Percentiles rank a stretch among this genome's conserved stretches.
Evolutionary conservation across 2,797 vertebrate species (phyloP).

Genomic region (Dicrostonyx torquatus): DNA sequence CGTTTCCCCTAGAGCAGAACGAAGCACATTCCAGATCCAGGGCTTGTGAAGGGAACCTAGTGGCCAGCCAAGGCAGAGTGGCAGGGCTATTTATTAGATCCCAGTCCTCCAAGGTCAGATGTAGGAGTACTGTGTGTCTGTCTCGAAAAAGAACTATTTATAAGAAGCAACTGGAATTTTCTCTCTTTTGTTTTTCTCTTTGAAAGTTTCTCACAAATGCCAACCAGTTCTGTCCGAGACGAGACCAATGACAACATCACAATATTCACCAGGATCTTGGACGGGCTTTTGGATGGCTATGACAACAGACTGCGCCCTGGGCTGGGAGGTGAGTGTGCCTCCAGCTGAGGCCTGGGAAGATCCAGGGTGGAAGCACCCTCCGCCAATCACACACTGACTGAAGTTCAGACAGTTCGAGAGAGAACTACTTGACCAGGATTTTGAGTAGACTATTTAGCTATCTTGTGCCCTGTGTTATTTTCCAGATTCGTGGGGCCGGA

Average conservation of each 20-base stretch:
- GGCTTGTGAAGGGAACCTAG: neutral
- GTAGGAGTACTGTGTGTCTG: neutral
- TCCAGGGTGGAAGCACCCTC: fast-evolving
- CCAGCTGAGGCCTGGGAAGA: fast-evolving
- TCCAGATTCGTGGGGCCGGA: neutral
- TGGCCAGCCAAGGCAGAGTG: fast-evolving
- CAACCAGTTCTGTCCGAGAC: conserved; percentile 90
- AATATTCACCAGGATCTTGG: conserved; percentile 96
- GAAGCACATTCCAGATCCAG: neutral
- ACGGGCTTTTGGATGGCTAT: conserved; percentile 94
- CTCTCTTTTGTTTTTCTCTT: neutral
- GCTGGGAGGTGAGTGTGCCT: conserved; percentile 89
- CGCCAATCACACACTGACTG: no score
- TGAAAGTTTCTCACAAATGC: conserved; percentile 92
- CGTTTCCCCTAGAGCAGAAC: neutral
- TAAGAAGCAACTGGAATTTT: neutral
- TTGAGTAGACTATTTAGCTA: neutral
- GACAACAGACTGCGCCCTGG: conserved; percentile 96
- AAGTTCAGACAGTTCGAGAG: neutral
- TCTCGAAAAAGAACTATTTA: neutral
- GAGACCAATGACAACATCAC: conserved; percentile 97
- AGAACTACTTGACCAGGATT: neutral
- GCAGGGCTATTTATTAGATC: neutral
- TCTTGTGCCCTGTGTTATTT: neutral
- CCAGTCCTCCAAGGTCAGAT: neutral